phyloP scores from a whole-genome alignment of 2,797 vertebrate species.

The Neosilurus hyrtlii region DNA sequence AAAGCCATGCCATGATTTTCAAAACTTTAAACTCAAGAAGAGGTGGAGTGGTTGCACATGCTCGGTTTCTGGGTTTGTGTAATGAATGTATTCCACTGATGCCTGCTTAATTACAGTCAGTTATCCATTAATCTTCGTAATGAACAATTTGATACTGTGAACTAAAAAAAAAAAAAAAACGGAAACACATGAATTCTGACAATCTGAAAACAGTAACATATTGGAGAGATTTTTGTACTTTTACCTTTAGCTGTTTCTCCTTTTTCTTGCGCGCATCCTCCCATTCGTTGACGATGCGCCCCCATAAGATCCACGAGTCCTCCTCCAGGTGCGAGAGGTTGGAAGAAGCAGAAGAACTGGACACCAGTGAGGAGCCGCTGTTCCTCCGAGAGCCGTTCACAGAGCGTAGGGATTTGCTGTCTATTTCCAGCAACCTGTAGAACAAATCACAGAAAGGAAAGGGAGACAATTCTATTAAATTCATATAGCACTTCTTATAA shows the following conservation, averaged over 20 bases:
- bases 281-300: conserved; percentile 97
- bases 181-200: too few relatives aligned
- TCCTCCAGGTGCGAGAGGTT: conserved; percentile 98
- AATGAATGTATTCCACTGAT: background rate
- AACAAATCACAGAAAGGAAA: background rate
- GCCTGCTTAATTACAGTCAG: too few relatives aligned
- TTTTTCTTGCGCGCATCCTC: conserved; percentile 97
- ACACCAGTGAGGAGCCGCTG: conserved; percentile 95
- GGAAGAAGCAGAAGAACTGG: conserved; percentile 97
- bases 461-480: background rate
- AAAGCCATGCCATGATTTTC: background rate
- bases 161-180: too few relatives aligned
- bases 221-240: background rate
- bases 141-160: too few relatives aligned
- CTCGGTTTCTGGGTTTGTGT: background rate
- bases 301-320: conserved; percentile 98
- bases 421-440: conserved; percentile 91
- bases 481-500: too few relatives aligned
- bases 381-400: conserved; percentile 96
- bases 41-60: background rate
- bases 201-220: background rate
- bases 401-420: conserved; percentile 92
- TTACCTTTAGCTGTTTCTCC: conserved; percentile 97
- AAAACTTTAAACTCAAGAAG: background rate
- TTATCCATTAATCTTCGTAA: too few relatives aligned